These are phyloP conservation scores for Gila orcuttii DNA, from an alignment of 2,113 vertebrate genomes.

Conservation along the genomic window DNA sequence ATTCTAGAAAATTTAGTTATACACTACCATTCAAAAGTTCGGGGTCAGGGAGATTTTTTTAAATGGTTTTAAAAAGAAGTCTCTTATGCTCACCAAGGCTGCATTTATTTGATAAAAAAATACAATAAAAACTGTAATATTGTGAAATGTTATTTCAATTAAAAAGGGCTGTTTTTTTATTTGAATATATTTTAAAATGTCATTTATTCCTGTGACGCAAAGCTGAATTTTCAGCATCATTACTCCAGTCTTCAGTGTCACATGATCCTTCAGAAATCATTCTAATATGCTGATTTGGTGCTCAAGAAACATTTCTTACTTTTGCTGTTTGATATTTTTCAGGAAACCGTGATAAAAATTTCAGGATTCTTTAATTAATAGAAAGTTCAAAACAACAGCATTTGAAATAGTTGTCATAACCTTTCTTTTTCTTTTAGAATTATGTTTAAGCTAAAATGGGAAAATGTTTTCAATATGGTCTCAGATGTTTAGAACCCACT, in stretches of 20 bases:
- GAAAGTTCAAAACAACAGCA: no score
- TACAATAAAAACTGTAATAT: neutral
- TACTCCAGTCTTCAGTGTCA: neutral
- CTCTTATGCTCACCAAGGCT: neutral
- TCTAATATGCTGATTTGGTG: neutral
- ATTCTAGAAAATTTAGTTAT: no score
- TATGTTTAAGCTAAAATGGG: neutral
- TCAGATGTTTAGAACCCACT: neutral
- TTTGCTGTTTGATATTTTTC: no score
- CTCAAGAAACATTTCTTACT: neutral
- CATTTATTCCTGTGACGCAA: neutral
- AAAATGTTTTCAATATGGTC: neutral
- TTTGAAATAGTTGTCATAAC: neutral
- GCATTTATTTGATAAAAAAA: neutral
- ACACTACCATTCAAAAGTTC: no score
- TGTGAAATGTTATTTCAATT: neutral
- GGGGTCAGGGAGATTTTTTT: no score
- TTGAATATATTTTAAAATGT: conserved; percentile 2
- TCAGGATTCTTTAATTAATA: neutral
- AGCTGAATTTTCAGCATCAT: neutral
- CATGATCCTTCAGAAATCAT: neutral
- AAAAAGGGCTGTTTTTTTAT: neutral
- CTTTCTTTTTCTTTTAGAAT: neutral
- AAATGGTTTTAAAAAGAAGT: neutral
- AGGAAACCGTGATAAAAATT: neutral